Percentiles rank a stretch among this genome's conserved stretches.
Conservation (phyloP, 2,888 invertebrate genomes). For the Ditylenchus weischeri region DNA sequence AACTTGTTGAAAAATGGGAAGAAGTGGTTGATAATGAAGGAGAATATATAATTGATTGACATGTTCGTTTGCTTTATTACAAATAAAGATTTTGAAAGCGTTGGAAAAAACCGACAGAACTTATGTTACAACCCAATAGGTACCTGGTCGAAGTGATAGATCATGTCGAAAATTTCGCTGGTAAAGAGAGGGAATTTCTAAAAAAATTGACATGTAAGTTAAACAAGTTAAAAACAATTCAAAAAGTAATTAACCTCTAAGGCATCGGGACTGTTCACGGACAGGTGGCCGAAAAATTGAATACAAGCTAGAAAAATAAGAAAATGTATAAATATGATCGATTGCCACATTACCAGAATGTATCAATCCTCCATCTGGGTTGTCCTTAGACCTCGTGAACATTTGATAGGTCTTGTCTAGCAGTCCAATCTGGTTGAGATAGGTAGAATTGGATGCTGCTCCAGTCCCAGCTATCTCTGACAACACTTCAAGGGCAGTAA, state of each 20-base stretch:
- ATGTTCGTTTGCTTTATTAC: no score
- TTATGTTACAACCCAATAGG: no score
- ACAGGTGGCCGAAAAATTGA: conserved; percentile 26
- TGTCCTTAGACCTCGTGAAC: conserved; percentile 15
- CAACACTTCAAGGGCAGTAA: conserved; percentile 26
- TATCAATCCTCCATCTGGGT: conserved; percentile 25
- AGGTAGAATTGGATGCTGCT: conserved; percentile 16
- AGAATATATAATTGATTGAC: no score
- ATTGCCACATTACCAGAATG: conserved; percentile 13
- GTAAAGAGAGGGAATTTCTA: conserved; percentile 2
- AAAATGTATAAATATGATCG: background rate
- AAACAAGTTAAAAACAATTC: no score
- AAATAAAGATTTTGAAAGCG: no score
- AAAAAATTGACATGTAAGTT: background rate
- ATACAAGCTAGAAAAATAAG: conserved; percentile 20
- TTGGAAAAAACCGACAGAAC: no score
- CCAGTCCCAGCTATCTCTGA: conserved; percentile 16
- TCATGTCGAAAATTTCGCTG: conserved; percentile 7
- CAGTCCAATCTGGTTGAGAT: conserved; percentile 21
- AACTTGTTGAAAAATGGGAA: no score
- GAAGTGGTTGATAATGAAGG: no score
- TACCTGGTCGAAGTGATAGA: conserved; percentile 18
- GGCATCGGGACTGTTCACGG: conserved; percentile 15
- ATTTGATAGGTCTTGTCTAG: conserved; percentile 22
- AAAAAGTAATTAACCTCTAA: conserved; percentile 9